phyloP scores from a whole-genome alignment of 1,140 invertebrate species.

The Linepithema humile region DNA sequence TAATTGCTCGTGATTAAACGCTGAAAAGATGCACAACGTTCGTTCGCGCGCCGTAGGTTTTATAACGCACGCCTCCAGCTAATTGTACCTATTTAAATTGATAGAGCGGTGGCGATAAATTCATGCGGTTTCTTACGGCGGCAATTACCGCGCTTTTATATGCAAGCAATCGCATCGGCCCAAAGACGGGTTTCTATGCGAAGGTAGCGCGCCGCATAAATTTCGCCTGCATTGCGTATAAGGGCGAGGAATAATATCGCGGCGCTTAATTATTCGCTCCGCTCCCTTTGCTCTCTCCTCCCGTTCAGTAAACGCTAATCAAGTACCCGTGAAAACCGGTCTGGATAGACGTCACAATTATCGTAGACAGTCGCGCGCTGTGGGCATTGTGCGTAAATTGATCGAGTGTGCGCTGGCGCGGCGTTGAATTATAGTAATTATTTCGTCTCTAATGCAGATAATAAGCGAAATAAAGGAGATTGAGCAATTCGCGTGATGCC shows the following conservation, averaged over 20 bases:
- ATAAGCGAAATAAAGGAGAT: constrained; percentile 25
- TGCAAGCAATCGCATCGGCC: constrained; percentile 43
- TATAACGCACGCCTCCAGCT: neutral
- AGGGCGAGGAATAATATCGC: constrained; percentile 43
- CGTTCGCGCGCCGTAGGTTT: neutral
- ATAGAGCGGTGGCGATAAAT: constrained; percentile 28
- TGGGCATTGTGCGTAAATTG: constrained; percentile 29
- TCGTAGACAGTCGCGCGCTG: constrained; percentile 29
- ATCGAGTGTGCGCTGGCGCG: constrained; percentile 23
- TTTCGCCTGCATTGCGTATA: constrained; percentile 9
- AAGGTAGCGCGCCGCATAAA: constrained; percentile 20
- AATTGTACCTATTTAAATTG: constrained; percentile 44
- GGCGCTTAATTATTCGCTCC: constrained; percentile 46
- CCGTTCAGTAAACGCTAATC: constrained; percentile 48
- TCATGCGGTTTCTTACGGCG: constrained; percentile 15
- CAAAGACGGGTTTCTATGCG: constrained; percentile 29
- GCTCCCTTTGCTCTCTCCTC: constrained; percentile 17
- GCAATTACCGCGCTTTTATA: constrained; percentile 43
- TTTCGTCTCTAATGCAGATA: constrained; percentile 39
- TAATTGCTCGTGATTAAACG: constrained; percentile 5
- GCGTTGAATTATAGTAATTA: constrained; percentile 31
- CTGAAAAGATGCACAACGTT: neutral
- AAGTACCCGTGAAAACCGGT: constrained; percentile 43
- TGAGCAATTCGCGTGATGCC: neutral
- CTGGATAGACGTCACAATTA: constrained; percentile 44